A percentile compares a stretch with the other conserved stretches of the same genome.
Conservation (phyloP, 2,888 invertebrate genomes). For the Torymus aiolomorphi region DNA sequence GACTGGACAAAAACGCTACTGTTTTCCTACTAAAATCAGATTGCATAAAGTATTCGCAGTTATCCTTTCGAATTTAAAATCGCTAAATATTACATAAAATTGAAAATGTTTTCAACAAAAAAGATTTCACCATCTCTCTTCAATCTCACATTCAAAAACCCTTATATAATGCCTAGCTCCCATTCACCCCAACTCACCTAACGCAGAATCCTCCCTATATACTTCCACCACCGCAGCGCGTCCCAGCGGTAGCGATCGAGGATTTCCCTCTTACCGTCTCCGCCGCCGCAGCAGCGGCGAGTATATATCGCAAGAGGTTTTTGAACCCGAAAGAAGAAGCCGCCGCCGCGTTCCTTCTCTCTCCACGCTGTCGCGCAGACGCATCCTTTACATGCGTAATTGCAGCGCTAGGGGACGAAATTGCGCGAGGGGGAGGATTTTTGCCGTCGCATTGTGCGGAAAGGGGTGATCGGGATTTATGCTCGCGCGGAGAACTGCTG, state of each 20-base stretch:
- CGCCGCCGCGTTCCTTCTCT: constrained; percentile 25
- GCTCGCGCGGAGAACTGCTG: constrained; percentile 17
- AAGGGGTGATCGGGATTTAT: constrained; percentile 42
- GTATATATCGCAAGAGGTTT: constrained; percentile 28
- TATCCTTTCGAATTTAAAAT: too few species aligned
- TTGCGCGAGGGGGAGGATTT: constrained; percentile 20
- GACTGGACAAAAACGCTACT: too few species aligned
- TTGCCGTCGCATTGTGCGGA: constrained; percentile 17
- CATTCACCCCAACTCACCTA: too few species aligned
- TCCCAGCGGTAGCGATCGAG: neutral
- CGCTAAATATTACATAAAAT: too few species aligned
- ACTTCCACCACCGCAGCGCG: too few species aligned
- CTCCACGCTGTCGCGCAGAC: constrained; percentile 10
- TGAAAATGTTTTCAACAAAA: too few species aligned
- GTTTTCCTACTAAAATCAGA: too few species aligned
- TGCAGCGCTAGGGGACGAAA: constrained; percentile 21
- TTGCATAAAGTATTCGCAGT: too few species aligned
- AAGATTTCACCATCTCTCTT: too few species aligned
- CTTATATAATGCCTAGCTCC: too few species aligned
- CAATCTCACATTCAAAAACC: too few species aligned
- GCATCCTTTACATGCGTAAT: constrained; percentile 53
- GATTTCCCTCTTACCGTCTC: constrained; percentile 14
- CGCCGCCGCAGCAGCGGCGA: constrained; percentile 1
- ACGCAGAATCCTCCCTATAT: too few species aligned
- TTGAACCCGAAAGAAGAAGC: constrained; percentile 30